Base-by-base conservation (phyloP, 2,113 vertebrate genomes). In the Cygnus atratus region DNA sequence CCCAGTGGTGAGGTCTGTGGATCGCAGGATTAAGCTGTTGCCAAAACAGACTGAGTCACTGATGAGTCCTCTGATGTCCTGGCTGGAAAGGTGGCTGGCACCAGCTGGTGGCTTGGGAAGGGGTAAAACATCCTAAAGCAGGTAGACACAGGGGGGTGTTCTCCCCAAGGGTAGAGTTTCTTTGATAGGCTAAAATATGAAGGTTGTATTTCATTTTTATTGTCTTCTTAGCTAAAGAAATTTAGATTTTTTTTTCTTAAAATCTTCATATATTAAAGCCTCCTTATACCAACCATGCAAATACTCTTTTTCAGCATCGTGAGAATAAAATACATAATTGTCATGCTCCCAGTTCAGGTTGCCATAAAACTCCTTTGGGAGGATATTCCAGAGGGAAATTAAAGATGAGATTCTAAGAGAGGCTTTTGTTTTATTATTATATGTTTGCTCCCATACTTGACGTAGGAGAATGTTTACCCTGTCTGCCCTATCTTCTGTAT, bases 381-480 rank as follows among this genome's bases (percentile, higher is more conserved):
- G 16, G 11, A 50, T 87, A 63, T 93, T 87, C 68, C 61, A 81
- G 52, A 61, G 57, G 58, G 79, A 93, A 90, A 88, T 88, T 81
- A 75, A 91, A 84, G 50, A 80, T 74, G 10, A 3, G 43, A 52
- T 87, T 80, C 55, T 71, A 67, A 63, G 76, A 87, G 15, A 72
- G 17, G 20, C 46, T 87, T 96, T 75, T 94, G 41, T 71, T 87
- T 94, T 78, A 55, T 81, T 93, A 35, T 88, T 88, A 28, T 35
- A 28, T 92, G 48, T 90, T 92, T 92, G 41, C 50, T 94, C 11
- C 63, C 54, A 8, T 76, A 46, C 50, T 79, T 92, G 67, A 76
- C 90, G 62, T 10, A 57, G 83, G 67, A 85, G 63, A 76, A 46
- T 72, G 46, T 95, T 94, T 95, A 78, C 14, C 19, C 46, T 71